A percentile compares a stretch with the other conserved stretches of the same genome.
These are phyloP conservation scores for Drosophila anceps DNA, from an alignment of 2,888 invertebrate species.

Conservation along the genomic window DNA sequence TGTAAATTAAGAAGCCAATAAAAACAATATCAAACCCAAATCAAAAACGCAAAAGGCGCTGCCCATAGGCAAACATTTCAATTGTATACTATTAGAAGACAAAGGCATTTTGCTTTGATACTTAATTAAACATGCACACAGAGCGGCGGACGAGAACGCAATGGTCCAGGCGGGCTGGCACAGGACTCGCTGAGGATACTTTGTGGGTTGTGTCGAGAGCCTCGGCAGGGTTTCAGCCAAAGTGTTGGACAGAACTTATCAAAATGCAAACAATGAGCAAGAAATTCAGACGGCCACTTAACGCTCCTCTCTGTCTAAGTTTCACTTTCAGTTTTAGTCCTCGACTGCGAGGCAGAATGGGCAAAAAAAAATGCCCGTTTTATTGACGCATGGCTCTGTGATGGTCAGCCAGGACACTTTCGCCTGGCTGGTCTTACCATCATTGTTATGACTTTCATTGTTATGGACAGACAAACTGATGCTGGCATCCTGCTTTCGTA, in stretches of 20 bases:
- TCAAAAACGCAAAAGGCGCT: slow-evolving; percentile 32
- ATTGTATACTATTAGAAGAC: slow-evolving; percentile 21
- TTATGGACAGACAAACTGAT: slow-evolving; percentile 48
- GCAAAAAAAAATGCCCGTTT: slow-evolving; percentile 31
- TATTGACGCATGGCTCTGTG: slow-evolving; percentile 51
- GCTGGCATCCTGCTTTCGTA: neutral
- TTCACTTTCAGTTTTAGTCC: neutral
- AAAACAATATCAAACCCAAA: slow-evolving; percentile 53
- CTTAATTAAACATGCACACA: slow-evolving; percentile 56
- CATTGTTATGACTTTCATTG: slow-evolving; percentile 62
- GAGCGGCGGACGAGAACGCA: neutral
- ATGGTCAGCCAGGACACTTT: slow-evolving; percentile 27
- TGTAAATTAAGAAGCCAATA: slow-evolving; percentile 37
- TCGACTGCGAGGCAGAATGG: neutral
- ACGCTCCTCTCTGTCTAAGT: slow-evolving; percentile 8
- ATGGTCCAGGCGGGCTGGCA: neutral
- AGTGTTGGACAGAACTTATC: slow-evolving; percentile 46
- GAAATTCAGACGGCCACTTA: slow-evolving; percentile 49
- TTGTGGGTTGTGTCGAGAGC: slow-evolving; percentile 10
- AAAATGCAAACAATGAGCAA: slow-evolving; percentile 57
- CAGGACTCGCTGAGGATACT: slow-evolving; percentile 13
- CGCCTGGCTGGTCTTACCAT: slow-evolving; percentile 31
- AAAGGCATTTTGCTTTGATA: slow-evolving; percentile 22
- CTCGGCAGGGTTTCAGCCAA: slow-evolving; percentile 8
- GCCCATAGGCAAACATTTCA: slow-evolving; percentile 23